Base-by-base conservation (phyloP, 1,140 invertebrate genomes). In the Rhyzopertha dominica region DNA sequence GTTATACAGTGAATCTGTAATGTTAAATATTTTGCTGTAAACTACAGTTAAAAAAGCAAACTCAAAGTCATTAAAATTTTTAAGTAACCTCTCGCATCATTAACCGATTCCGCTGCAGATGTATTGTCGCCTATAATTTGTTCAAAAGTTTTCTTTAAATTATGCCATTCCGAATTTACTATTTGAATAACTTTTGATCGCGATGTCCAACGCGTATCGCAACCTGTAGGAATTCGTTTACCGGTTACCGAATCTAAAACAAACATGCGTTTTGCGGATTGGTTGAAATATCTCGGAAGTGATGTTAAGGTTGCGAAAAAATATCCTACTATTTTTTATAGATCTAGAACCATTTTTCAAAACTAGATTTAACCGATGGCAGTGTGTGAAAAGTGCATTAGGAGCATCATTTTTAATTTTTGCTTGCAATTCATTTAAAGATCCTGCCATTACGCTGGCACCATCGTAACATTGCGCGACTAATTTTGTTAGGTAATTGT, bases 391-490 rank as follows among this genome's bases (percentile, higher is more conserved):
- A 35, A 58, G 48, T 14, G 59, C 60, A 48, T 57, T 22, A 31
- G 50, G 43, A 52, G 61, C 64, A n/a, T 31, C 43, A 38, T 53
- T 43, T 45, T 56, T 60, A 28, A 63, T 46, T 47, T 39, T 55
- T 10, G 26, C 44, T 40, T 59, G 54, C 18, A 63, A 43, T 14
- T 51, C 62, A 52, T 49, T 54, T 4, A 38, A 38, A 12, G 18
- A 36, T 30, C 51, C 55, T 46, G 50, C 53, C 48, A 65, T 57
- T 8, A 54, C 50, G 9, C 57, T 38, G 49, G 61, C 57, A 40
- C 59, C 52, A 47, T 65, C 53, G 35, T 63, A 66, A 31, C 45
- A 53, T 47, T 63, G 62, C 17, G 51, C 59, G 45, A 62, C 56
- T 23, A 65, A 44, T 51, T 65, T 63, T 10, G 52, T 37, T 29